Base-by-base conservation (phyloP, 1,140 invertebrate genomes). In the Harpegnathos saltator region DNA sequence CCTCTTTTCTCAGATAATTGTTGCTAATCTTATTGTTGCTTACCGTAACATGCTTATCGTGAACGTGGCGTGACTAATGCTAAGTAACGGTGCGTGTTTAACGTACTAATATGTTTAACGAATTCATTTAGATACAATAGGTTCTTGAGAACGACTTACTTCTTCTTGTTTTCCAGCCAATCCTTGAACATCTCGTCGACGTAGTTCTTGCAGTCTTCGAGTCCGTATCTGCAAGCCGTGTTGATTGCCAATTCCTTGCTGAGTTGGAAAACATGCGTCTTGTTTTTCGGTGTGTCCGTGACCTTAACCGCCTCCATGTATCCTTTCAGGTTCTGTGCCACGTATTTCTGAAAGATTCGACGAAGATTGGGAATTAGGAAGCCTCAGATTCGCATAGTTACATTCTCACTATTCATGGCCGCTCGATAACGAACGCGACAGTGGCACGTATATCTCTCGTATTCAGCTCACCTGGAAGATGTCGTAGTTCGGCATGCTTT, bases 151-250 rank as follows among this genome's bases (percentile, higher is more conserved):
- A 62, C 29, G n/a, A 84, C 62, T 85, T 81, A 89, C 87, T 50
- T 74, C 7, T 95, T 95, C 2, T 92, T 93, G 38, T 94, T 84
- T 19, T 9, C 91, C 0, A 92, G 7, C 97, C 97, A 97, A 73
- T 95, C 95, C 5, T 95, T 93, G 83, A 97, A 96, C 77, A 96
- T 93, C 0, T 93, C 88, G 1, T 95, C 94, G 4, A 96, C 95
- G 26, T 96, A 95, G 7, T 94, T 90, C 3, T 96, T 90, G 90
- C 97, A 98, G 38, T 95, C 93, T 1, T 93, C 85, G 50, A 96
- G 93, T 24, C 96, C 96, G 59, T 97, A 93, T 73, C 94, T 94
- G 78, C 97, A 98, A 14, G 96, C 96, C 88, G 95, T 94, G 1
- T 95, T 94, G 0, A 97, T 89, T 2, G 97, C 94, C 66, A 96